Conservation (phyloP, 1,140 invertebrate species). For the Hyles vespertilio region DNA sequence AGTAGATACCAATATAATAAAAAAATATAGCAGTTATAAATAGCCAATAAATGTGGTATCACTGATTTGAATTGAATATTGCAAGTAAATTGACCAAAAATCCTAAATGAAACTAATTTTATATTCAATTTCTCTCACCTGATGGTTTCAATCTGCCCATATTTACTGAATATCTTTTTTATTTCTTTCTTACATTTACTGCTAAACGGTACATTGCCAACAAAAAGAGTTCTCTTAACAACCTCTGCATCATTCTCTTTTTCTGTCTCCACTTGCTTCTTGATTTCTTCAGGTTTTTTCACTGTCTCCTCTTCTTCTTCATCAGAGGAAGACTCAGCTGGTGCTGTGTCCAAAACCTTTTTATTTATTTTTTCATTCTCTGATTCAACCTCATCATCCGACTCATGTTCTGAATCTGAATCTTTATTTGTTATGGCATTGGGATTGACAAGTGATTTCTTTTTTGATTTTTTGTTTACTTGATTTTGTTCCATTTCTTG, state of each 20-base stretch:
- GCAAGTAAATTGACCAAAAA: no score
- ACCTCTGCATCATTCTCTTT: slow-evolving; percentile 29
- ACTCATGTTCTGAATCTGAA: slow-evolving; percentile 65
- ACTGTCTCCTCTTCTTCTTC: slow-evolving; percentile 38
- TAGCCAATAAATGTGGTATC: no score
- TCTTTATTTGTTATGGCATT: slow-evolving; percentile 63
- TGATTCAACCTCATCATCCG: slow-evolving; percentile 61
- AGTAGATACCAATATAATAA: no score
- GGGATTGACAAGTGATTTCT: slow-evolving; percentile 42
- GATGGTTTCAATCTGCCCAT: slow-evolving; percentile 79
- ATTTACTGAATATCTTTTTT: slow-evolving; percentile 78
- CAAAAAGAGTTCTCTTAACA: slow-evolving; percentile 78
- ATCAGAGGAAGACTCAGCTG: slow-evolving; percentile 43
- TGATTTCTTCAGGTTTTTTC: slow-evolving; percentile 17
- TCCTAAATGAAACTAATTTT: not conserved
- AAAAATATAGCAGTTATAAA: no score
- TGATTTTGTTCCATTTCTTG: slow-evolving; percentile 13
- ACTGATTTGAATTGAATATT: no score
- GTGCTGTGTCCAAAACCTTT: slow-evolving; percentile 38
- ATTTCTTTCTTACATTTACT: slow-evolving; percentile 70
- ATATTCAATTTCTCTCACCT: slow-evolving; percentile 45
- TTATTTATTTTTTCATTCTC: slow-evolving; percentile 60
- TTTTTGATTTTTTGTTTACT: slow-evolving; percentile 20
- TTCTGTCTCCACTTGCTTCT: slow-evolving; percentile 18
- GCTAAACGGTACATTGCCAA: slow-evolving; percentile 81